Conservation (phyloP, 35 echinoderm and acorn worm species). For the Lytechinus variegatus region DNA sequence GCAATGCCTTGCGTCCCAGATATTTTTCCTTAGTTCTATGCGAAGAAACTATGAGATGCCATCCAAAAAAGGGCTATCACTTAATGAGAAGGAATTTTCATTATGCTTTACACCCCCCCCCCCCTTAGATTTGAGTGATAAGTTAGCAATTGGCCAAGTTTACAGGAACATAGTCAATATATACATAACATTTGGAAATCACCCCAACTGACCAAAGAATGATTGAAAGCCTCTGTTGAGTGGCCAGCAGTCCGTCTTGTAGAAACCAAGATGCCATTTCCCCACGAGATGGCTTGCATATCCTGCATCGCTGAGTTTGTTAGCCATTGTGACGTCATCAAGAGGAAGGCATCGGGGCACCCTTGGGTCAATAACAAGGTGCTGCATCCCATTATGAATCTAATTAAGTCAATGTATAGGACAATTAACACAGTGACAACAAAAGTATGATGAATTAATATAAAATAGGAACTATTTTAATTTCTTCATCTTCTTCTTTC, state of each 20-base stretch:
- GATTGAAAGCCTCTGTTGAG: conserved; percentile 75
- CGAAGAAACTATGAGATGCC: no score
- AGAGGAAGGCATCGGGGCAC: conserved; percentile 57
- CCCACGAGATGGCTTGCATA: conserved; percentile 74
- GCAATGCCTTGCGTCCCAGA: no score
- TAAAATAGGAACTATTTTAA: no score
- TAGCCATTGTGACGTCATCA: conserved; percentile 52
- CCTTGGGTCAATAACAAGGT: conserved; percentile 25
- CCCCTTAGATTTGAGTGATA: no score
- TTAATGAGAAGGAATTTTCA: no score
- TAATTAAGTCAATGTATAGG: neutral
- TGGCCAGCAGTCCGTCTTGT: conserved; percentile 65
- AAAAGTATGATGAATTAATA: no score
- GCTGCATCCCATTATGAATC: conserved; percentile 69
- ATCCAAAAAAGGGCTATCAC: no score
- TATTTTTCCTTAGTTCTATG: no score
- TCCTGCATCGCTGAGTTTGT: conserved; percentile 62
- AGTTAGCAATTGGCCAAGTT: no score
- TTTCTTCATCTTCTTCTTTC: no score
- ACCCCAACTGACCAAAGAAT: conserved; percentile 60
- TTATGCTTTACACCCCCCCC: no score
- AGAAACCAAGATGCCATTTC: conserved; percentile 78
- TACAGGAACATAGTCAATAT: no score
- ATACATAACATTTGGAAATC: neutral
- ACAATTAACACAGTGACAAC: neutral